phyloP scores from a whole-genome alignment of 92 coral and sea anemone species.

The Meandrina meandrites region DNA sequence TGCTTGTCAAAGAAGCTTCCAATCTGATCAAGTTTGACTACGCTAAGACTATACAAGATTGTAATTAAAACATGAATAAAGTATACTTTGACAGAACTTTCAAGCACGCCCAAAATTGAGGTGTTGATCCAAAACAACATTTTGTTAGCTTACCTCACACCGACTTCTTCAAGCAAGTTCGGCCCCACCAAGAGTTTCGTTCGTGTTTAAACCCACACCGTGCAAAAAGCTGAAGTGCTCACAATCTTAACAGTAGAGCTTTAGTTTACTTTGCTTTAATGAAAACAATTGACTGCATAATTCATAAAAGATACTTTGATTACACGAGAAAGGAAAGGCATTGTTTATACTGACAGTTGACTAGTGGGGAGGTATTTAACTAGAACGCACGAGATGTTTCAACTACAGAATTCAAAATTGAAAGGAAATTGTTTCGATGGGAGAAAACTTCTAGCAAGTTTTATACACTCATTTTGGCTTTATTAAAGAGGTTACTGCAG shows the following conservation, averaged over 20 bases:
- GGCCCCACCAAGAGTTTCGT: background rate
- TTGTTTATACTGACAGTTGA: constrained; percentile 26
- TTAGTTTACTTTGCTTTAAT: constrained; percentile 39
- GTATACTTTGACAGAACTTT: constrained; percentile 14
- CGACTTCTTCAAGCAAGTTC: background rate
- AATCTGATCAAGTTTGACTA: constrained; percentile 3
- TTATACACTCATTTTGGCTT: background rate
- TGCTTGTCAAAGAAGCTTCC: background rate
- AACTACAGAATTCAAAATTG: background rate
- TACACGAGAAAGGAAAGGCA: background rate
- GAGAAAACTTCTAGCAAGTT: background rate
- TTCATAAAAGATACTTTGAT: background rate
- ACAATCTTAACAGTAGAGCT: background rate
- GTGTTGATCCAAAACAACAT: background rate
- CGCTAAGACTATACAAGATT: background rate
- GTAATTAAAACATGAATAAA: constrained; percentile 6
- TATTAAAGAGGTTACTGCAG: background rate
- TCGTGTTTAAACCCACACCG: background rate
- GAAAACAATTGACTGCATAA: constrained; percentile 32
- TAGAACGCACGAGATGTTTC: background rate
- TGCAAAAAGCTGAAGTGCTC: constrained; percentile 24
- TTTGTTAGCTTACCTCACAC: background rate
- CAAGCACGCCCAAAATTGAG: background rate
- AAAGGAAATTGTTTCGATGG: background rate
- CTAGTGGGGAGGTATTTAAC: background rate